Conservation (phyloP, 2,888 invertebrate species). For the Pteria penguin region DNA sequence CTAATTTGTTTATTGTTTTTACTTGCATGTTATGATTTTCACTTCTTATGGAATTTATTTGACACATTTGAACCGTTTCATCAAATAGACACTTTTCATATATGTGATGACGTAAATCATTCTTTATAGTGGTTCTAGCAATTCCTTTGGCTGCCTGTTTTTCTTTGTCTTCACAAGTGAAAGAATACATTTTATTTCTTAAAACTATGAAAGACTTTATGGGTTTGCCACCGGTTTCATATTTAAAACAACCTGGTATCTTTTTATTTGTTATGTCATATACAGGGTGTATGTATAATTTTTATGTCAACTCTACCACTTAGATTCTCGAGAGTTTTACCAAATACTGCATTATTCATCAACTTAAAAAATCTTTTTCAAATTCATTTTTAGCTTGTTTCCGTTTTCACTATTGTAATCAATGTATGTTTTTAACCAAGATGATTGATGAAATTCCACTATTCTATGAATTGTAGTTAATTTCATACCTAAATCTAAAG, state of each 20-base stretch:
- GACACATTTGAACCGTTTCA: conserved; percentile 33
- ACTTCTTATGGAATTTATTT: conserved; percentile 41
- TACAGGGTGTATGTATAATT: conserved; percentile 4
- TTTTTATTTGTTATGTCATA: conserved; percentile 21
- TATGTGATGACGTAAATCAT: conserved; percentile 39
- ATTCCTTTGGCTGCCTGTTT: conserved; percentile 49
- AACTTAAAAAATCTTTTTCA: conserved; percentile 73
- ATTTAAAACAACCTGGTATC: not conserved
- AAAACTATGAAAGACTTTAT: conserved; percentile 2
- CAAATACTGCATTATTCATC: conserved; percentile 59
- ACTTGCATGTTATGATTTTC: conserved; percentile 43
- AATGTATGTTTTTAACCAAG: conserved; percentile 76
- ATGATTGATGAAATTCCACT: conserved; percentile 65
- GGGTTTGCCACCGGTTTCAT: conserved; percentile 10
- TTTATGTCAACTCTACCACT: conserved; percentile 10
- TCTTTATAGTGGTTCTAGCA: conserved; percentile 46
- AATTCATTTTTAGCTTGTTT: conserved; percentile 67
- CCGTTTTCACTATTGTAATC: conserved; percentile 60
- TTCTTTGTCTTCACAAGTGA: not conserved
- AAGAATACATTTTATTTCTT: conserved; percentile 13
- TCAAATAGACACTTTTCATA: conserved; percentile 44
- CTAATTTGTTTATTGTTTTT: conserved; percentile 42
- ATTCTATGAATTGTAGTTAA: conserved; percentile 67
- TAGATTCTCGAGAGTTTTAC: conserved; percentile 20
- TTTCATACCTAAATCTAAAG: conserved; percentile 56